Evolutionary conservation across 2,888 invertebrate genomes (phyloP).

Genomic region (Chrysotoxum bicinctum): DNA sequence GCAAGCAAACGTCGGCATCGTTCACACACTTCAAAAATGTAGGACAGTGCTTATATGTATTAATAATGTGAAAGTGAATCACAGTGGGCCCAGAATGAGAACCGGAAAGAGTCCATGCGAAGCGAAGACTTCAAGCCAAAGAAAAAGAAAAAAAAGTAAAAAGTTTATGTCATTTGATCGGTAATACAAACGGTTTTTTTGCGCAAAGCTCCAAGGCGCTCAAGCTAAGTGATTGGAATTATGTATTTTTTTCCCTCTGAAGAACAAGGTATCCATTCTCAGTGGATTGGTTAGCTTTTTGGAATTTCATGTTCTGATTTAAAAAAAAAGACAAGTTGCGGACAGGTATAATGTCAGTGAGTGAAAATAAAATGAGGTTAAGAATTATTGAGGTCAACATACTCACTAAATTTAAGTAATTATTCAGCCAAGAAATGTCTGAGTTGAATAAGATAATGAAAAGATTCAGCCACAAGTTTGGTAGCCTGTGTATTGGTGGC

Average conservation of each 20-base stretch:
- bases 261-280: conserved; percentile 43
- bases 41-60: conserved; percentile 71
- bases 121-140: conserved; percentile 49
- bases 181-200: conserved; percentile 58
- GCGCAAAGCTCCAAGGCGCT: conserved; percentile 24
- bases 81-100: conserved; percentile 40
- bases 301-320: conserved; percentile 52
- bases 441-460: conserved; percentile 48
- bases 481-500: too few relatives aligned
- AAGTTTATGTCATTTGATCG: conserved; percentile 67
- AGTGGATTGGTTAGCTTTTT: conserved; percentile 32
- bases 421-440: conserved; percentile 10
- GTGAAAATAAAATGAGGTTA: conserved; percentile 46
- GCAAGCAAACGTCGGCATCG: conserved; percentile 57
- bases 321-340: conserved; percentile 33
- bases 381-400: conserved; percentile 59
- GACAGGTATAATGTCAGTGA: conserved; percentile 42
- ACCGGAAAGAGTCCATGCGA: conserved; percentile 67
- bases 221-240: conserved; percentile 38
- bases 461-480: too few relatives aligned
- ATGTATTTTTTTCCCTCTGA: conserved; percentile 12
- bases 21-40: conserved; percentile 65
- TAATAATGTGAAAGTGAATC: conserved; percentile 72
- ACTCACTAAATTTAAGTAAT: conserved; percentile 35
- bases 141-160: not conserved